These are phyloP conservation scores for Netelia melanura DNA, from an alignment of 2,888 invertebrate species.

Conservation along the genomic window DNA sequence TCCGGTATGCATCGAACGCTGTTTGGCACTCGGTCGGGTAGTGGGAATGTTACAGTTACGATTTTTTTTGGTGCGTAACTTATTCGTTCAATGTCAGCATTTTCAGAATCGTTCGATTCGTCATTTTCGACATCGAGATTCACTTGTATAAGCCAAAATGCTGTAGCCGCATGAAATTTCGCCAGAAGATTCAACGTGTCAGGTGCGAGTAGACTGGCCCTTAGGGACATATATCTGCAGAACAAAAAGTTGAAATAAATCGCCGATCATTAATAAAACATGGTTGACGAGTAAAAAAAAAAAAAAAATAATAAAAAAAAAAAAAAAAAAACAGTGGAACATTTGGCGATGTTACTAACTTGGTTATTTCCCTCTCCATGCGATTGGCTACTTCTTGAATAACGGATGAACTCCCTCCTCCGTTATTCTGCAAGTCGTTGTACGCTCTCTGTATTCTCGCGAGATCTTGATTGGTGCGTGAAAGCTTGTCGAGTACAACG, in stretches of 20 bases:
- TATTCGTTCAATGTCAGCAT: constrained; percentile 78
- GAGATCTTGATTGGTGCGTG: constrained; percentile 86
- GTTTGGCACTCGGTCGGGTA: constrained; percentile 88
- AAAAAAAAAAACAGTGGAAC: constrained; percentile 21
- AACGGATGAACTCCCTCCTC: constrained; percentile 85
- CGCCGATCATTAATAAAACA: neutral
- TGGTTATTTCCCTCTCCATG: constrained; percentile 88
- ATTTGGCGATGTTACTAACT: constrained; percentile 83
- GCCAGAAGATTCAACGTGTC: constrained; percentile 89
- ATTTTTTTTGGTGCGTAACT: constrained; percentile 88
- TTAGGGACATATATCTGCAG: constrained; percentile 89
- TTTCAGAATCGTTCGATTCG: constrained; percentile 77
- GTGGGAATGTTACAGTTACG: constrained; percentile 87
- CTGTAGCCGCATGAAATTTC: constrained; percentile 92
- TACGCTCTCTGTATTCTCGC: constrained; percentile 91
- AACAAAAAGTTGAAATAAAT: neutral
- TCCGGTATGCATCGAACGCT: constrained; percentile 95
- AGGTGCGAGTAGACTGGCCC: constrained; percentile 92
- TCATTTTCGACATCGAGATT: constrained; percentile 86
- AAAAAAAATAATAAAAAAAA: neutral
- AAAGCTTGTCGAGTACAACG: constrained; percentile 85
- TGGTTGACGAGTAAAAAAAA: neutral
- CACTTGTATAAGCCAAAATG: constrained; percentile 95
- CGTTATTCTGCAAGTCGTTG: constrained; percentile 88
- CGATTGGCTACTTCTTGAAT: constrained; percentile 88